phyloP scores from a whole-genome alignment of 1,140 invertebrate genomes.

The Apis dorsata region DNA sequence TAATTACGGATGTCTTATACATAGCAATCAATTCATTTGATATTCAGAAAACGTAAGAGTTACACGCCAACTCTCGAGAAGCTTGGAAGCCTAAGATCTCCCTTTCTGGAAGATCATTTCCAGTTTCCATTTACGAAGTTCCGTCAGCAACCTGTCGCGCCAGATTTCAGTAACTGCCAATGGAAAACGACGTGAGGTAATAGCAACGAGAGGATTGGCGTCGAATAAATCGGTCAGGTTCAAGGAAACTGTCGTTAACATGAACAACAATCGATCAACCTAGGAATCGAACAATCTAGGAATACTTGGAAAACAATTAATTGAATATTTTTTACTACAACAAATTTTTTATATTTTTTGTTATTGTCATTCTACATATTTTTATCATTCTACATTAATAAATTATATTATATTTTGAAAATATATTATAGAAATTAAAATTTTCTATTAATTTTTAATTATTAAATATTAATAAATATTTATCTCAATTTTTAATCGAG shows the following conservation, averaged over 20 bases:
- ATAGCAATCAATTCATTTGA: conserved; percentile 1
- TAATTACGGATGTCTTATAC: conserved; percentile 14
- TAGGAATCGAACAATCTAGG: neutral
- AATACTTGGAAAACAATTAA: neutral
- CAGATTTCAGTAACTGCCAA: conserved; percentile 50
- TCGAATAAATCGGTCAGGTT: conserved; percentile 53
- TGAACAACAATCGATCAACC: neutral
- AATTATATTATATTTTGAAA: too few relatives aligned
- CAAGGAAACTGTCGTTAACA: conserved; percentile 9
- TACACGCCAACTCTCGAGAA: conserved; percentile 12
- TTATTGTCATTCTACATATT: too few relatives aligned
- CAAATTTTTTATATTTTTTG: too few relatives aligned
- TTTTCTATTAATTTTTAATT: too few relatives aligned
- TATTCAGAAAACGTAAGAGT: conserved; percentile 21
- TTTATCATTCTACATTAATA: too few relatives aligned
- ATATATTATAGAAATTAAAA: too few relatives aligned
- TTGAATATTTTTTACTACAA: too few relatives aligned
- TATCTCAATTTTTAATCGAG: too few relatives aligned
- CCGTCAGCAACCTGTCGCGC: conserved; percentile 47
- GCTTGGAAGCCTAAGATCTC: conserved; percentile 31
- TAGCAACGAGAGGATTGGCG: conserved; percentile 15
- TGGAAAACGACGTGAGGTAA: conserved; percentile 34
- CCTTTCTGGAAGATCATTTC: conserved; percentile 48
- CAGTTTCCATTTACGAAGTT: conserved; percentile 69
- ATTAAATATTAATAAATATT: too few relatives aligned